Percentiles rank a stretch among this genome's conserved stretches.
phyloP scores from a whole-genome alignment of 2,113 vertebrate genomes.

The Oxyura jamaicensis region DNA sequence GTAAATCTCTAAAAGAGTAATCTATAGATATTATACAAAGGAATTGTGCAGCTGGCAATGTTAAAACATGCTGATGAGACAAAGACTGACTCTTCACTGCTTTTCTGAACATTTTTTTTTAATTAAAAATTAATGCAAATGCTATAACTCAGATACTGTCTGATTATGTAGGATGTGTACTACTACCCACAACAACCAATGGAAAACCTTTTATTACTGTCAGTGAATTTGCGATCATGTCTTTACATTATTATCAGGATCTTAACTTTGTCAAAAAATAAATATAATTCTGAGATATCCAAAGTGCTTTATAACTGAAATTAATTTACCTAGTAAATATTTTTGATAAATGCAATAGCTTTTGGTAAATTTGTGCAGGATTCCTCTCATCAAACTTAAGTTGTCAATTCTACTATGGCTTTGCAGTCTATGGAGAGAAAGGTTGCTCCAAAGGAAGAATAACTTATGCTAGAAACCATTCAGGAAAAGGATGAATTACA shows the following conservation, averaged over 20 bases:
- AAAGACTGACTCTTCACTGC: neutral
- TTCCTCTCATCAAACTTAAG: neutral
- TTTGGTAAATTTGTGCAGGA: neutral
- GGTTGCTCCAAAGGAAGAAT: neutral
- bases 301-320: neutral
- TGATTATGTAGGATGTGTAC: neutral
- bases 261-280: neutral
- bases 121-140: neutral
- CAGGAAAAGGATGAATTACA: neutral
- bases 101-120: neutral
- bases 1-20: neutral
- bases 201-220: neutral
- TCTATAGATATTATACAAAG: neutral
- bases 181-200: neutral
- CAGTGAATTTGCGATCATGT: neutral
- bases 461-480: neutral
- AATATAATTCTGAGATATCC: neutral
- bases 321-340: neutral
- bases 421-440: neutral
- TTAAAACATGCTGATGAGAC: neutral
- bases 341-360: neutral
- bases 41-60: neutral
- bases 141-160: neutral
- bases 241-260: neutral
- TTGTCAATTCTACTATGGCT: neutral